Evolutionary conservation across 30 jellyfish, hydroid and myxozoan species (phyloP).

Genomic region (Aurelia sp.): DNA sequence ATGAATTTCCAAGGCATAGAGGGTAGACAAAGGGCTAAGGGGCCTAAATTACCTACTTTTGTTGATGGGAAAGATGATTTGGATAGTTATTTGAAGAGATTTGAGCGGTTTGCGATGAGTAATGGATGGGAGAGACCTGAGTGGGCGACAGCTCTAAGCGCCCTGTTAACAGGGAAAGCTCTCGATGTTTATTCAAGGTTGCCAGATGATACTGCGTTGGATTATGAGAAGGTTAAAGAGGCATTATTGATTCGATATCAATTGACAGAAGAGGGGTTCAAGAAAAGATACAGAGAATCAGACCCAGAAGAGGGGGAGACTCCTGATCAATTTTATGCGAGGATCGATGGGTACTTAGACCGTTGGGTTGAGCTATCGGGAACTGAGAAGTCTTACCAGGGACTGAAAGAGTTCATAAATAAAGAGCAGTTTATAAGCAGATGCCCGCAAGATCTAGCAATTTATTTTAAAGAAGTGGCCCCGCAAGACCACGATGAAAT

Average conservation of each 20-base stretch:
- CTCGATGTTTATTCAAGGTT: slow-evolving; percentile 47
- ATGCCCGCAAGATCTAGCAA: slow-evolving; percentile 44
- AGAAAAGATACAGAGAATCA: slow-evolving; percentile 42
- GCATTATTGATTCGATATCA: slow-evolving; percentile 55
- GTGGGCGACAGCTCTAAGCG: slow-evolving; percentile 61
- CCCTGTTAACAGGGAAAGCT: slow-evolving; percentile 50
- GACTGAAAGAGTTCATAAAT: slow-evolving; percentile 36
- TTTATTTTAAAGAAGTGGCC: neutral
- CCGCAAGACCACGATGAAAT: too few species aligned
- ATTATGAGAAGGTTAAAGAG: slow-evolving; percentile 51
- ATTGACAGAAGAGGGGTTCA: slow-evolving; percentile 52
- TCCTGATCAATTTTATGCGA: slow-evolving; percentile 58
- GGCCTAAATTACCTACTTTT: too few species aligned
- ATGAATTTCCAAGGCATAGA: neutral
- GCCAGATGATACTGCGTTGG: slow-evolving; percentile 47
- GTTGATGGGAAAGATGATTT: slow-evolving; percentile 45
- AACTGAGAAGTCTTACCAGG: slow-evolving; percentile 36
- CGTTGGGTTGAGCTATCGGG: slow-evolving; percentile 67
- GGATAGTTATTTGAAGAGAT: slow-evolving; percentile 70
- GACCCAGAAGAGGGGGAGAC: slow-evolving; percentile 71
- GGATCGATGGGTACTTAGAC: slow-evolving; percentile 51
- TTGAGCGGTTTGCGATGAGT: slow-evolving; percentile 67
- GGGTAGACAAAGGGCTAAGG: too few species aligned
- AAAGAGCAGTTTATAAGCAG: slow-evolving; percentile 46
- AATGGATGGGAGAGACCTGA: slow-evolving; percentile 50